Base-by-base conservation (phyloP, 2,888 invertebrate species). In the Dascillus cervinus region DNA sequence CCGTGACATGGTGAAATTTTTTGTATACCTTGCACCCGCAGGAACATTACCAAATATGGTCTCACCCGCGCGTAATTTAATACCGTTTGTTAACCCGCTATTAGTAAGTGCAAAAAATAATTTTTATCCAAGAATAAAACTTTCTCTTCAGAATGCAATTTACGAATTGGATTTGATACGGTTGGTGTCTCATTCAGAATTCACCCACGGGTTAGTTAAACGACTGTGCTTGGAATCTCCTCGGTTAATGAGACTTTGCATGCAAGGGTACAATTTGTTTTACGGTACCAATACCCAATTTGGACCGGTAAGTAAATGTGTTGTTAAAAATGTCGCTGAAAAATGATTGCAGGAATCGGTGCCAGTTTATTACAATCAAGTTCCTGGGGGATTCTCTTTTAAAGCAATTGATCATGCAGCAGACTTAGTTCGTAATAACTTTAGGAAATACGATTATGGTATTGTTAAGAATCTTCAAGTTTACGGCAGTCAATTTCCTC, bases 31-130 rank as follows among this genome's bases (percentile, higher is more conserved):
- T 22, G 73, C 72, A 0, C 75, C 76, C 0, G 72, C 72, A 13
- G 26, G 15, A 2, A 80, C 69, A 41, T 67, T 83, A 1, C 31
- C 42, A 2, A 52, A 56, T 32, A 63, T 82, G 37, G 71, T 69
- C 43, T 78, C 79, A 36, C 78, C 82, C 0, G 65, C 84, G 14
- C 66, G 70, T 39, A 54, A 75, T 6, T 53, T 83, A 4, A 79
- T 83, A 1, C 79, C 77, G 4, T 75, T 71, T 41, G 71, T 71
- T 21, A 62, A 69, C 26, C 65, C 75, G 33, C 55, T 77, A 9
- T 69, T 73, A 55, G 71, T 71, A 52, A 52, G 35, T 10, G 27
- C 13, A 4, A 2, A n/a, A n/a, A n/a, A n/a, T n/a, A n/a, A n/a
- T n/a, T n/a, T n/a, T n/a, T n/a, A n/a, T n/a, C n/a, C n/a, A n/a